Conservation (phyloP, 2,888 invertebrate species). For the Cheilosia scutellata region DNA sequence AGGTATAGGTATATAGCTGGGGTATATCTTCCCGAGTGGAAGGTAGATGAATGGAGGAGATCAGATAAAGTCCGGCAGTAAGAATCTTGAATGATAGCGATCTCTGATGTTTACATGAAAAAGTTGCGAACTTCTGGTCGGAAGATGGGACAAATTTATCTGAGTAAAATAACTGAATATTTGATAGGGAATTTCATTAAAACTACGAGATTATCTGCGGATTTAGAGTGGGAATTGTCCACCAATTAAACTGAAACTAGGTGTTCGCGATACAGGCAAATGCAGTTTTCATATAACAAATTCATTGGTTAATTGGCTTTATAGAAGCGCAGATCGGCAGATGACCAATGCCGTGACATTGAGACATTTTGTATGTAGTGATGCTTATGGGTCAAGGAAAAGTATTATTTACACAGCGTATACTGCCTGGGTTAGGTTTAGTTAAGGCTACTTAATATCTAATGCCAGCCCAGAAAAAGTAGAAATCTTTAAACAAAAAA, state of each 20-base stretch:
- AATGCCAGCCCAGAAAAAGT: no score
- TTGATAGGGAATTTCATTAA: slow-evolving; percentile 29
- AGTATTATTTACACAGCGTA: no score
- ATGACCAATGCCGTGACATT: not conserved
- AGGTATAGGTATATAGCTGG: not conserved
- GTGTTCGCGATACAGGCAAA: not conserved
- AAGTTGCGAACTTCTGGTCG: slow-evolving; percentile 4
- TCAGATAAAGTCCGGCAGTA: slow-evolving; percentile 18
- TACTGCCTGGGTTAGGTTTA: no score
- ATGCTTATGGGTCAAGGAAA: not conserved
- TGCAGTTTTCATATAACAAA: not conserved
- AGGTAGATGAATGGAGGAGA: slow-evolving; percentile 4
- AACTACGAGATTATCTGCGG: not conserved
- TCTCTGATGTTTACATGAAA: slow-evolving; percentile 41
- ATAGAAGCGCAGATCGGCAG: not conserved
- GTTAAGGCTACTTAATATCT: no score
- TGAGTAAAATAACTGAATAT: slow-evolving; percentile 26
- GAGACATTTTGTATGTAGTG: not conserved
- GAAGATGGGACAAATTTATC: slow-evolving; percentile 27
- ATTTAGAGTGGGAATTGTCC: slow-evolving; percentile 29
- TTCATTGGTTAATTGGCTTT: not conserved
- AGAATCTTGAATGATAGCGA: slow-evolving; percentile 41
- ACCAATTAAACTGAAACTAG: slow-evolving; percentile 13
- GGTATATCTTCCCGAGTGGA: not conserved
- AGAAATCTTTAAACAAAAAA: no score